Base-by-base conservation (phyloP, 2,797 vertebrate genomes). In the Gorsachius magnificus region DNA sequence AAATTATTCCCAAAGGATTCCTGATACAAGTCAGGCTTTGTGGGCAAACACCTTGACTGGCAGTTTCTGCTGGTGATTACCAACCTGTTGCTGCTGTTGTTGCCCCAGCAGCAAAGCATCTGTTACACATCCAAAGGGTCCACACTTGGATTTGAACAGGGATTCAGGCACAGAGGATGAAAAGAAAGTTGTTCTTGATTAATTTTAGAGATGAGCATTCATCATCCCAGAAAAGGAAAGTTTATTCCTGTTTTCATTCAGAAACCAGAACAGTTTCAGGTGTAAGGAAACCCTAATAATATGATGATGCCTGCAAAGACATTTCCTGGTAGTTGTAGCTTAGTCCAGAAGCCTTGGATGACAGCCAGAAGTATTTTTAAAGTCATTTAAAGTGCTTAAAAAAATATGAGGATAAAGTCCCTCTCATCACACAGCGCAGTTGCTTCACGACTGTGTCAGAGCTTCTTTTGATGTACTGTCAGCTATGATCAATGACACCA, bases 101-200 rank as follows among this genome's bases (percentile, higher is more conserved):
- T 25, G 29, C 21, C 36, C 21, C 38, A 13, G 19, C 33, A 45
- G 50, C 38, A n/a, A 69, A 53, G 38, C 54, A 19, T 10, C 68
- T 3, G 10, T 10, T 28, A 16, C 0, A 2, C 13, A 57, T 20
- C 66, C 4, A 0, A 36, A 78, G 33, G 22, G 12, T 33, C 35
- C 3, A 1, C 4, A 1, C 15, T 7, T 10, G 68, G 76, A 22
- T 58, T 11, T 14, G 57, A 29, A 63, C 21, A 50, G 24, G n/a
- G 38, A 87, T 60, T 5, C 1, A 3, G 45, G 84, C 58, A 33
- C n/a, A 5, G 76, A 26, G 50, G 9, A n/a, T 31, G 69, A 13
- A 35, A 45, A 36, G 9, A 31, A 85, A 75, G 54, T 24, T 48
- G 13, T 2, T 57, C 18, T 17, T 25, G 57, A 46, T 22, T 12